A percentile compares a stretch with the other conserved stretches of the same genome.
Conservation (phyloP, 2,113 vertebrate genomes). For the Galbula dea region DNA sequence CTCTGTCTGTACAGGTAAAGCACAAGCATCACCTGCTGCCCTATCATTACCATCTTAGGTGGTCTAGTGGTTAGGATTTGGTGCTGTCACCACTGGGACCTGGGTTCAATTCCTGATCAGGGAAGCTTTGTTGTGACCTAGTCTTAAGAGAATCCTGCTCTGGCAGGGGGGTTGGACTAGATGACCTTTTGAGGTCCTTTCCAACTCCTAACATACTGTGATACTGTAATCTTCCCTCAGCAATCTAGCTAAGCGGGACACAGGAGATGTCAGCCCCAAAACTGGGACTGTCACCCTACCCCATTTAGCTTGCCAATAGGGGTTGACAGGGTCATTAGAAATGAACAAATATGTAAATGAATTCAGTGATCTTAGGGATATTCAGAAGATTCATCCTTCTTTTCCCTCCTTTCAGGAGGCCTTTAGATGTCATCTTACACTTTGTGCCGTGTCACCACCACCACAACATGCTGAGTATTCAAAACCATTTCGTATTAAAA, state of each 20-base stretch:
- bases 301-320: not conserved
- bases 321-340: not conserved
- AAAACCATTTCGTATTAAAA: not conserved
- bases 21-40: not conserved
- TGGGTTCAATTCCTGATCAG: no score
- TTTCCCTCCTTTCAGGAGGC: not conserved
- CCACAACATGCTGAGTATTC: not conserved
- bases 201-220: no score
- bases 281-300: not conserved
- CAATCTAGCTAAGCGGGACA: not conserved
- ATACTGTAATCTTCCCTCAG: no score
- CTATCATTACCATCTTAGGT: not conserved
- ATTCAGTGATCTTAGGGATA: not conserved
- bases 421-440: not conserved
- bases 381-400: not conserved
- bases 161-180: no score
- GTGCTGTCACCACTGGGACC: no score
- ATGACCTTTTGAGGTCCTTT: no score
- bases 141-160: no score
- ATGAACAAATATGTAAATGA: not conserved
- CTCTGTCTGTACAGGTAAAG: not conserved
- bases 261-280: not conserved
- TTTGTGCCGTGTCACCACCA: not conserved
- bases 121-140: no score
- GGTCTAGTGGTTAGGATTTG: no score